These are phyloP conservation scores for Melopsittacus undulatus DNA, from an alignment of 2,797 vertebrate species.

Conservation along the genomic window DNA sequence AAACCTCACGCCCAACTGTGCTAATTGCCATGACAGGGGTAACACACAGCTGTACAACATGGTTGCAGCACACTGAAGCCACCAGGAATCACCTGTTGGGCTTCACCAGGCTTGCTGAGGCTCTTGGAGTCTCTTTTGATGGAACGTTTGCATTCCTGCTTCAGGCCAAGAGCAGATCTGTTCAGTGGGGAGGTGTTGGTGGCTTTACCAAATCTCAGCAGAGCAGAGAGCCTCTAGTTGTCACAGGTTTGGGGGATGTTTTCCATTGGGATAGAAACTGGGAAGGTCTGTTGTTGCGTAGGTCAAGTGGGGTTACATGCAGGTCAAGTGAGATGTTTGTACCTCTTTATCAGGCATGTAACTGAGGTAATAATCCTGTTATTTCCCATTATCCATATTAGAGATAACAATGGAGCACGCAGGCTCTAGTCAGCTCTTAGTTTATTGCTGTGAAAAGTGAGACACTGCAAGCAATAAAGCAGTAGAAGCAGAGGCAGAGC, in stretches of 20 bases:
- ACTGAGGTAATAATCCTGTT: background rate
- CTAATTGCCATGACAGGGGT: background rate
- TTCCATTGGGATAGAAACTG: background rate
- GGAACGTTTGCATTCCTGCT: background rate
- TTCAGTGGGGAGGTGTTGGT: background rate
- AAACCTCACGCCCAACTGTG: background rate
- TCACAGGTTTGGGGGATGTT: background rate
- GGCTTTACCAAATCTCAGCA: background rate
- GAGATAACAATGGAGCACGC: background rate
- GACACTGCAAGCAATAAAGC: background rate
- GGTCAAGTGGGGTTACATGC: background rate
- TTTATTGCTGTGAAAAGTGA: background rate
- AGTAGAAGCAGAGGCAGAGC: background rate
- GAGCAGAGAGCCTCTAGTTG: background rate
- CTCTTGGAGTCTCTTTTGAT: background rate
- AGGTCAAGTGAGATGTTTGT: background rate
- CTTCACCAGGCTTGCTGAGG: background rate
- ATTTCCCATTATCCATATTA: background rate
- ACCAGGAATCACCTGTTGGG: background rate
- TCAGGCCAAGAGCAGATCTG: background rate
- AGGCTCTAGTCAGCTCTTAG: background rate
- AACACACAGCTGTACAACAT: background rate
- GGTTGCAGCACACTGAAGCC: background rate
- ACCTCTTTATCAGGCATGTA: accelerated
- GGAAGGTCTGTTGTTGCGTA: background rate